These are phyloP conservation scores for Oenanthe oenanthe DNA, from an alignment of 2,113 vertebrate species.

Conservation along the genomic window DNA sequence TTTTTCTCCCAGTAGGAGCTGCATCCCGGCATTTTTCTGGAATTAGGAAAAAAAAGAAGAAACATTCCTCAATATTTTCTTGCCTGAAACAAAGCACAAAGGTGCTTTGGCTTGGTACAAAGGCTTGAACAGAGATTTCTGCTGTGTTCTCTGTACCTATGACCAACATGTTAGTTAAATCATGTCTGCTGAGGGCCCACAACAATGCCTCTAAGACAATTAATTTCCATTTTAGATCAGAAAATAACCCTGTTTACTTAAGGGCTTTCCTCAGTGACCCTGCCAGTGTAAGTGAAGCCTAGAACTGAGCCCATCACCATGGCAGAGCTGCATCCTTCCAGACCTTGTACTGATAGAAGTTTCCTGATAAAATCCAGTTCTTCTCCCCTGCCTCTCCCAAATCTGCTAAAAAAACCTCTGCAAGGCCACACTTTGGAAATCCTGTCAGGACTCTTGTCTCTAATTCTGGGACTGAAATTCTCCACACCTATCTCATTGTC, in stretches of 20 bases:
- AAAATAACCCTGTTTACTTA: background rate
- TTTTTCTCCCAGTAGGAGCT: background rate
- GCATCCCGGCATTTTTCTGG: constrained; percentile 4
- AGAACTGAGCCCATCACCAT: background rate
- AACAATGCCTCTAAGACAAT: background rate
- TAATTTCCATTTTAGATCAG: background rate
- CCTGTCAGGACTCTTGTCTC: background rate
- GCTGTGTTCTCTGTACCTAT: background rate
- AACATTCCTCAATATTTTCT: background rate
- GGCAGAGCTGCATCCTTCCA: background rate
- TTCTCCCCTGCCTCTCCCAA: background rate
- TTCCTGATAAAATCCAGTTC: background rate
- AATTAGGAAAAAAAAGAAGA: background rate
- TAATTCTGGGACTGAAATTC: background rate
- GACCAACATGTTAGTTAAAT: background rate
- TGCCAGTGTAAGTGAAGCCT: background rate
- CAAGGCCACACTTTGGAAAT: background rate
- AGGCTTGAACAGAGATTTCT: background rate
- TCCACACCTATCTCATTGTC: background rate
- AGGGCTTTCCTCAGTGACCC: background rate
- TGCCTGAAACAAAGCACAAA: background rate
- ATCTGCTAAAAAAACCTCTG: background rate
- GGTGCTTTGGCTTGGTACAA: background rate
- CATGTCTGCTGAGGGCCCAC: background rate
- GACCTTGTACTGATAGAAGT: background rate